Conservation (phyloP, 2,888 invertebrate genomes). For the Diachrysia chrysitis region DNA sequence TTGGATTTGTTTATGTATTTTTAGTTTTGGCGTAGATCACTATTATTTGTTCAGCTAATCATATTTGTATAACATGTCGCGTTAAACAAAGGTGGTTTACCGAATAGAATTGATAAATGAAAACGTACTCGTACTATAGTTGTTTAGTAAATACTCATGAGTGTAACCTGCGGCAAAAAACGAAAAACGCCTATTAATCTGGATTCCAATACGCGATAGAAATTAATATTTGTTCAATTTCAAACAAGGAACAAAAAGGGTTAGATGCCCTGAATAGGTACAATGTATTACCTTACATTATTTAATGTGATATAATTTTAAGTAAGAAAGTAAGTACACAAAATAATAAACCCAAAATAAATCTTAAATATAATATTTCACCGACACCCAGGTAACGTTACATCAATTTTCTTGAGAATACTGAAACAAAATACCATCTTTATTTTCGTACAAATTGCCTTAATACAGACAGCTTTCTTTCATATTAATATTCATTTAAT, state of each 20-base stretch:
- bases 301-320: background rate
- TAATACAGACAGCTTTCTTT: background rate
- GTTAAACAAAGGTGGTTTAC: too few species aligned
- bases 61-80: too few species aligned
- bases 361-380: background rate
- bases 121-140: too few species aligned
- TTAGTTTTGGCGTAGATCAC: background rate
- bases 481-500: constrained; percentile 38
- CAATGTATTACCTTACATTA: background rate
- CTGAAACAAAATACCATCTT: background rate
- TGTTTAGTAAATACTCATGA: too few species aligned
- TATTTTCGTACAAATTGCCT: background rate
- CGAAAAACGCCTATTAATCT: too few species aligned
- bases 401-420: constrained; percentile 3
- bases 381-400: background rate
- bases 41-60: background rate
- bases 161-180: too few species aligned
- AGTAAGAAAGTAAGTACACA: background rate
- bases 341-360: background rate
- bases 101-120: too few species aligned
- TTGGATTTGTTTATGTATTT: background rate
- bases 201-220: too few species aligned
- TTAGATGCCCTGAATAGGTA: background rate
- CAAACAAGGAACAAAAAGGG: background rate
- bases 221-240: too few species aligned